Conservation (phyloP, 2,888 invertebrate genomes). For the Oligia strigilis region DNA sequence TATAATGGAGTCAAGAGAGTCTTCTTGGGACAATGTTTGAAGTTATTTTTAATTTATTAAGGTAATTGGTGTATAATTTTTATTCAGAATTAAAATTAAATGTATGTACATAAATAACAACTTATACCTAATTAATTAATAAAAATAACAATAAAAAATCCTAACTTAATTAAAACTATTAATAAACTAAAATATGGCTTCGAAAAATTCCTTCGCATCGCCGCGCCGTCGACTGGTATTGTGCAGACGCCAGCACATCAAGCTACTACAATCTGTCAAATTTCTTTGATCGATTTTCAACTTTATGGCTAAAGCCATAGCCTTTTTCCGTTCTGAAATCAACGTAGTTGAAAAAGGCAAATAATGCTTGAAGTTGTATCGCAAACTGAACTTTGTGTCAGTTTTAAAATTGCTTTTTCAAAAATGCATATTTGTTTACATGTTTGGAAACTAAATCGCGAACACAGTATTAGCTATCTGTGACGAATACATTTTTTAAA, state of each 20-base stretch:
- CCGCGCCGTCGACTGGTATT: too few species aligned
- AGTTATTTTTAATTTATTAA: constrained; percentile 23
- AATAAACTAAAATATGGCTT: too few species aligned
- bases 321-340: too few species aligned
- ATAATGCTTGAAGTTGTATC: neutral
- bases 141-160: too few species aligned
- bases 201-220: too few species aligned
- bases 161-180: too few species aligned
- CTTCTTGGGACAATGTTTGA: constrained; percentile 22
- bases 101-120: neutral
- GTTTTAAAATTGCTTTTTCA: neutral
- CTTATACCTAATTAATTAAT: neutral
- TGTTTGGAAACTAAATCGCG: constrained; percentile 19
- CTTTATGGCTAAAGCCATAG: too few species aligned
- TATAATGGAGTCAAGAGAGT: constrained; percentile 60
- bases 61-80: neutral
- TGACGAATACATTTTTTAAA: neutral
- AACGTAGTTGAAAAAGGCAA: too few species aligned
- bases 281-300: too few species aligned
- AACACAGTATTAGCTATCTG: neutral
- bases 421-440: neutral
- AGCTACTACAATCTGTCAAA: too few species aligned
- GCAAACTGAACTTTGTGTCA: neutral
- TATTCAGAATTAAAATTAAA: neutral
- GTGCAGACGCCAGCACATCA: too few species aligned